Evolutionary conservation across 2,888 invertebrate species (phyloP).

Genomic region (Ophion obscuratus): DNA sequence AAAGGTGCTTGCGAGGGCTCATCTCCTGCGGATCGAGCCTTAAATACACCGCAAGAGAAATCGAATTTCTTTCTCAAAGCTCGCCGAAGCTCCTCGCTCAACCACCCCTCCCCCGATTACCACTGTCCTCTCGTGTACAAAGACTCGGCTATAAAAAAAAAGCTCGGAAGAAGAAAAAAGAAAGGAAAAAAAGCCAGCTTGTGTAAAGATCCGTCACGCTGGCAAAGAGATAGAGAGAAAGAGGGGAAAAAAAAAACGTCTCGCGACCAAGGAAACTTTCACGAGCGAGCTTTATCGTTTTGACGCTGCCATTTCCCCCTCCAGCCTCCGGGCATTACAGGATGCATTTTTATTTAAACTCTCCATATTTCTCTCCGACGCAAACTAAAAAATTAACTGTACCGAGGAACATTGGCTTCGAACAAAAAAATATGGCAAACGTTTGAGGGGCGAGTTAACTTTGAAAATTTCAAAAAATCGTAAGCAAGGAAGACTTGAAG

Average conservation of each 20-base stretch:
- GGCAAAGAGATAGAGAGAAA: slow-evolving; percentile 2
- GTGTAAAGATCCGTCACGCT: slow-evolving; percentile 44
- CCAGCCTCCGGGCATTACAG: neutral
- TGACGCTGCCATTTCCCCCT: slow-evolving; percentile 35
- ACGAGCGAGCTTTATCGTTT: slow-evolving; percentile 56
- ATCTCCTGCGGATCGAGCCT: slow-evolving; percentile 21
- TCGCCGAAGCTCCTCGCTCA: slow-evolving; percentile 5
- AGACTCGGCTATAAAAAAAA: slow-evolving; percentile 18
- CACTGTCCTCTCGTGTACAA: neutral
- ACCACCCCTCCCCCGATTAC: neutral
- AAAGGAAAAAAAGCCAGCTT: neutral
- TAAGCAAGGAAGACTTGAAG: no score
- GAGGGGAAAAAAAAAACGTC: slow-evolving; percentile 15
- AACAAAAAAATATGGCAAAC: neutral
- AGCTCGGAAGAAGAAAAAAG: neutral
- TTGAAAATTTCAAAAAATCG: no score
- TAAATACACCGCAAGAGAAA: slow-evolving; percentile 40
- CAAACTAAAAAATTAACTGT: neutral
- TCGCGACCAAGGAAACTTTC: slow-evolving; percentile 37
- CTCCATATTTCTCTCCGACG: neutral
- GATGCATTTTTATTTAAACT: neutral
- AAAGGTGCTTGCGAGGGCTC: slow-evolving; percentile 21
- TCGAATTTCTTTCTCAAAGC: slow-evolving; percentile 55
- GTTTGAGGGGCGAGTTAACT: no score
- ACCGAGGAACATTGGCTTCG: neutral